Base-by-base conservation (phyloP, 92 coral and sea anemone genomes). In the Epizoanthus illoricatus region DNA sequence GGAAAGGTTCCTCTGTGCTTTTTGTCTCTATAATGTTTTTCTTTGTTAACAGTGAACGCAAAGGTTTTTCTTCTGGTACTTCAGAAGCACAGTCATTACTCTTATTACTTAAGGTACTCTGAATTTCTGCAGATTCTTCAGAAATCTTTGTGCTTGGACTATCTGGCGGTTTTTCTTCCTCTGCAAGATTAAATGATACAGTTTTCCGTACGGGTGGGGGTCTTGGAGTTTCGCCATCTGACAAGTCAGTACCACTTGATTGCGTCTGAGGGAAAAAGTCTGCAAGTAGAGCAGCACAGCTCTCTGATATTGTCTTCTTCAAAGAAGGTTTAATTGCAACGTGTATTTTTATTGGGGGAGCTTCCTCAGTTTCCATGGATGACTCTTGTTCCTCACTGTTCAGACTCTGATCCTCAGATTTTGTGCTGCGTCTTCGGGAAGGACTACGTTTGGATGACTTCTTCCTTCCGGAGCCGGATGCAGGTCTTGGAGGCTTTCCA, bases 401-500 rank as follows among this genome's bases (percentile, higher is more conserved):
- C 61, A 66, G 43, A 17, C 18, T n/a, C 5, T 4, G 60, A 8
- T 78, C 71, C 58, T 78, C 71, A 13, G 41, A n/a, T 45, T n/a
- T 78, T 45, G 58, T 21, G 3, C 28, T 63, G 52, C 43, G 45
- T 41, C 67, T 69, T 19, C 49, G 47, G 17, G 68, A 45, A 5
- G 28, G 69, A 16, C 15, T 76, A 7, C n/a, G 47, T 75, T 75
- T 61, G 20, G 81, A 76, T 1, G 19, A 49, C 59, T 58, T 74
- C 28, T 67, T 86, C 60, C 81, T 87, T 49, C 62, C 36, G n/a
- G 80, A 47, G 65, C 72, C 80, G 52, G 90, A 84, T 23, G 83
- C 79, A 42, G 97, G 97, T 60, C 93, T 86, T 20, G 97, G 97
- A 43, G 92, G 97, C 81, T 91, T 93, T 40, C 92, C 87, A 59